Evolutionary conservation across 2,888 invertebrate genomes (phyloP).

Genomic region (Idaea straminata): DNA sequence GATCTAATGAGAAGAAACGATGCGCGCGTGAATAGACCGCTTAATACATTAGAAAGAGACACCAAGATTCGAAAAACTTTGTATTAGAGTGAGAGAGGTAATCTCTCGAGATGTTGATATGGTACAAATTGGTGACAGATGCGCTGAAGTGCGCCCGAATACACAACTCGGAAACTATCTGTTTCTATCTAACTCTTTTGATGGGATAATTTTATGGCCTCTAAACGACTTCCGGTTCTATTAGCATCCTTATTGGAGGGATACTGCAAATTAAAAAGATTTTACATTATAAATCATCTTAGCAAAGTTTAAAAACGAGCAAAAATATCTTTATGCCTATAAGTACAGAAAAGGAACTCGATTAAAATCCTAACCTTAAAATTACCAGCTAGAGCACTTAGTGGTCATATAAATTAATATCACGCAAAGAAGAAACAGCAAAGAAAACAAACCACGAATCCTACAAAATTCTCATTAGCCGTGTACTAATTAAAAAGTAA

Average conservation of each 20-base stretch:
- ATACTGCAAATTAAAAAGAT: too few relatives aligned
- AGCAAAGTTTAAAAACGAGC: neutral
- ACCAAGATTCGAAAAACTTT: constrained; percentile 12
- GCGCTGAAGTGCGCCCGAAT: constrained; percentile 34
- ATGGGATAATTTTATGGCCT: neutral
- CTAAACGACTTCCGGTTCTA: constrained; percentile 9
- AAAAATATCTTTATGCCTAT: neutral
- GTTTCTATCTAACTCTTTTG: constrained; percentile 25
- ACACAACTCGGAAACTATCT: constrained; percentile 29
- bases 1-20: constrained; percentile 74
- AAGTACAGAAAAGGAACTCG: neutral
- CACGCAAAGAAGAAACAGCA: constrained; percentile 40
- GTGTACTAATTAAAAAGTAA: constrained; percentile 76
- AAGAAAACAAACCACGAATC: constrained; percentile 50
- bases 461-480: constrained; percentile 70
- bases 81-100: constrained; percentile 33
- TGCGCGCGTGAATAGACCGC: constrained; percentile 61
- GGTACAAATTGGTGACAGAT: constrained; percentile 48
- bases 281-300: neutral
- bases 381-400: constrained; percentile 1
- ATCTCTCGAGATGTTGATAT: constrained; percentile 37
- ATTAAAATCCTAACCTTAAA: neutral
- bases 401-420: constrained; percentile 34
- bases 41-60: constrained; percentile 52
- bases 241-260: neutral